phyloP scores from a whole-genome alignment of 2,888 invertebrate genomes.

The Lepetodrilus schrolli region DNA sequence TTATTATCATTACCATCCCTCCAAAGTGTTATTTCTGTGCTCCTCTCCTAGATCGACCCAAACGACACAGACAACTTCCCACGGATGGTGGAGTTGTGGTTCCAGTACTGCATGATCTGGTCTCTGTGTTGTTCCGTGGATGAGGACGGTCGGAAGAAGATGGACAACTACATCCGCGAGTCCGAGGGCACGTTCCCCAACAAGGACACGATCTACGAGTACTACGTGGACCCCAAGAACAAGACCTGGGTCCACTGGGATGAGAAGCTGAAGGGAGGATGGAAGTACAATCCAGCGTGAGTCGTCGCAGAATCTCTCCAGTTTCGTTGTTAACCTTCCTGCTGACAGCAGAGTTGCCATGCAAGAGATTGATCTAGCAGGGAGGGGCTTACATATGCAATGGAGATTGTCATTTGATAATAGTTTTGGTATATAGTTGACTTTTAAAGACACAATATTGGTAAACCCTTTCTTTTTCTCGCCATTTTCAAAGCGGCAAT shows the following conservation, averaged over 20 bases:
- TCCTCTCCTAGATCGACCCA: constrained; percentile 63
- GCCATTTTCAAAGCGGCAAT: no score
- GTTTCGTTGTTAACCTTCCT: no score
- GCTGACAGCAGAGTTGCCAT: no score
- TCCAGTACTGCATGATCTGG: constrained; percentile 76
- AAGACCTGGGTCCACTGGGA: constrained; percentile 87
- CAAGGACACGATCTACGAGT: constrained; percentile 91
- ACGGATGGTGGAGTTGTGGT: constrained; percentile 74
- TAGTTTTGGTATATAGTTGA: no score
- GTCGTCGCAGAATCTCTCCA: no score
- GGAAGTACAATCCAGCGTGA: constrained; percentile 83
- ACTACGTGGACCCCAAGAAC: constrained; percentile 86
- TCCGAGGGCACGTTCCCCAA: constrained; percentile 82
- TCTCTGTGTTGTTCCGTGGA: constrained; percentile 75
- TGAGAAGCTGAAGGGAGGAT: constrained; percentile 83
- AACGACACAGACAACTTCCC: constrained; percentile 71
- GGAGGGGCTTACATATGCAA: no score
- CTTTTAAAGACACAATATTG: no score
- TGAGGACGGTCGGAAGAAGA: constrained; percentile 76
- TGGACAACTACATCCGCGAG: constrained; percentile 75
- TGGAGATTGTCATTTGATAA: no score
- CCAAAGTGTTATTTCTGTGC: background rate
- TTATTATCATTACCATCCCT: no score
- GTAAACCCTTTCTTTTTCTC: no score
- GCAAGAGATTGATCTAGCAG: no score